Percentiles rank a stretch among this genome's conserved stretches.
phyloP scores from a whole-genome alignment of 2,888 invertebrate species.

The Epinotia demarniana region DNA sequence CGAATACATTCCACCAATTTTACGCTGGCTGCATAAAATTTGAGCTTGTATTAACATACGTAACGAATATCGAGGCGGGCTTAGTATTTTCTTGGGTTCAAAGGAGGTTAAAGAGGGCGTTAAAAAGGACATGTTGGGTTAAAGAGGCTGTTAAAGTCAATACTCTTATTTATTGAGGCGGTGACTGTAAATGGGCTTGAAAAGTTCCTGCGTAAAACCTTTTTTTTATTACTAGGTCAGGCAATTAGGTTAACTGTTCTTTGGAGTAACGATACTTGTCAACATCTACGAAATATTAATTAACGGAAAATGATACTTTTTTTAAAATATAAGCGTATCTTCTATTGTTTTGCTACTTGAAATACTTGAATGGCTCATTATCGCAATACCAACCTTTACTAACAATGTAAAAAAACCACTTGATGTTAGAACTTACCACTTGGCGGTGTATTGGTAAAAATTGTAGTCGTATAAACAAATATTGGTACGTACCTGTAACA shows the following conservation, averaged over 20 bases:
- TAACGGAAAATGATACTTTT: constrained; percentile 11
- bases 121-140: constrained; percentile 51
- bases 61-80: constrained; percentile 52
- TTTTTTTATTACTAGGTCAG: constrained; percentile 44
- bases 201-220: constrained; percentile 39
- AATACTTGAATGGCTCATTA: background rate
- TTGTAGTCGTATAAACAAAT: background rate
- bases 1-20: constrained; percentile 53
- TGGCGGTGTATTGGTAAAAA: background rate
- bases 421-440: background rate
- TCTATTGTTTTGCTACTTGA: background rate
- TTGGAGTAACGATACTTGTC: constrained; percentile 32
- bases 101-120: constrained; percentile 51
- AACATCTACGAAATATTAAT: constrained; percentile 23
- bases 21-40: constrained; percentile 57
- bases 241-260: constrained; percentile 39
- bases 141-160: constrained; percentile 56
- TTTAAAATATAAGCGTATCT: background rate
- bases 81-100: constrained; percentile 55
- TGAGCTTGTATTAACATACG: constrained; percentile 50
- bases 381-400: background rate
- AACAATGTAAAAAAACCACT: background rate
- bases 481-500: constrained; percentile 28
- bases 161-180: constrained; percentile 47
- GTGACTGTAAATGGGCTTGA: constrained; percentile 35